These are phyloP conservation scores for Toxotes chatareus DNA, from an alignment of 2,113 vertebrate species.

Conservation along the genomic window DNA sequence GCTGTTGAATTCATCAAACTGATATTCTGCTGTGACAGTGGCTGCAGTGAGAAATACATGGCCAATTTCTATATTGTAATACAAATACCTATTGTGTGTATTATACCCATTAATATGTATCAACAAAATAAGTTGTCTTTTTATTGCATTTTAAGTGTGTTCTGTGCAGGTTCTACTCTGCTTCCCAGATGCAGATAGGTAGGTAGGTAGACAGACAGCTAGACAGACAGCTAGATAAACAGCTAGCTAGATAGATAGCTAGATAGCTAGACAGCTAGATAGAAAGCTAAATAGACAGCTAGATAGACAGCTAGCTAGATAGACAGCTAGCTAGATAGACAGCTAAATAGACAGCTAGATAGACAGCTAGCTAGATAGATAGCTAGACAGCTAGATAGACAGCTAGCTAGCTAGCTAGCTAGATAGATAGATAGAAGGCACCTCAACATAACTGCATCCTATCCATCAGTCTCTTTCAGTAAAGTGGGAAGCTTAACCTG, in stretches of 20 bases:
- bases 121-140: not conserved
- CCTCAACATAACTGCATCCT: slow-evolving; percentile 52
- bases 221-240: not conserved
- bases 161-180: not conserved
- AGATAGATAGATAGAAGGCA: slow-evolving; percentile 43
- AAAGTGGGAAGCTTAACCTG: slow-evolving; percentile 61
- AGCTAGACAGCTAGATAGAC: not conserved
- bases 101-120: not conserved
- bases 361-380: not conserved
- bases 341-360: not conserved
- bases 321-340: not conserved
- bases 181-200: slow-evolving; percentile 59
- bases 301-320: slow-evolving; percentile 45
- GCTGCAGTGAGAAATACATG: not conserved
- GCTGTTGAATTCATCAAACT: not conserved
- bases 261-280: slow-evolving; percentile 30
- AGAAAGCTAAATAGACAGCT: slow-evolving; percentile 39
- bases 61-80: not conserved
- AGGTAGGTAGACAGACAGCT: not conserved
- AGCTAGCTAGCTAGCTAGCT: too few species aligned
- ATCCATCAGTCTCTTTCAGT: slow-evolving; percentile 55
- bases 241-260: slow-evolving; percentile 54
- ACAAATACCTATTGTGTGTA: not conserved
- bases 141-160: not conserved
- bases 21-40: not conserved